phyloP scores from a whole-genome alignment of 2,113 vertebrate genomes.

The Uria lomvia region DNA sequence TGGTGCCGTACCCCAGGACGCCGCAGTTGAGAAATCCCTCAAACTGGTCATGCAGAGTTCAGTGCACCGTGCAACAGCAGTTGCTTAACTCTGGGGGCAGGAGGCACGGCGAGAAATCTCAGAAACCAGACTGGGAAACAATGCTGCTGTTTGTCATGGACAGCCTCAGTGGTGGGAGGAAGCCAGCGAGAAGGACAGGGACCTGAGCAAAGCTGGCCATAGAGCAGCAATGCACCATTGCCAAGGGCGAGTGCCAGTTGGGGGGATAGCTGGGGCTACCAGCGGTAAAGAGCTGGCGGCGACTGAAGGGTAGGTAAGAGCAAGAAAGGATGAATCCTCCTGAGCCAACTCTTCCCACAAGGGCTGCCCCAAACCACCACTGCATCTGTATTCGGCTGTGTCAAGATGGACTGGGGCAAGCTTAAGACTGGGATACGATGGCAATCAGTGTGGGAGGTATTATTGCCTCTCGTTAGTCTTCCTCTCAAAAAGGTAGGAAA shows the following conservation, averaged over 20 bases:
- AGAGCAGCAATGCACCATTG: accelerated
- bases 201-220: accelerated
- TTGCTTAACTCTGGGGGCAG: background rate
- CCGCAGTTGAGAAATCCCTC: background rate
- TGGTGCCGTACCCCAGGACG: background rate
- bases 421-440: accelerated
- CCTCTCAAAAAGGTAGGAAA: background rate
- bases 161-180: accelerated
- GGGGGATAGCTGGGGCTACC: background rate
- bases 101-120: background rate
- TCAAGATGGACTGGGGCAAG: background rate
- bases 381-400: accelerated
- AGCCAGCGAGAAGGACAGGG: background rate
- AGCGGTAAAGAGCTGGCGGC: background rate
- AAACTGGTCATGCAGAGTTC: constrained; percentile 7
- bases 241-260: accelerated
- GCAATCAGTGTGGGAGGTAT: background rate
- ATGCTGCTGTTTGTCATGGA: background rate
- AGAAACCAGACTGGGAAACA: background rate
- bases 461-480: background rate
- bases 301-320: background rate
- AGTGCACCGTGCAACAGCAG: accelerated
- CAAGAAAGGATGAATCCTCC: background rate
- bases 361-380: background rate
- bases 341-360: background rate